These are phyloP conservation scores for Biston betularia DNA, from an alignment of 2,888 invertebrate species.

Conservation along the genomic window DNA sequence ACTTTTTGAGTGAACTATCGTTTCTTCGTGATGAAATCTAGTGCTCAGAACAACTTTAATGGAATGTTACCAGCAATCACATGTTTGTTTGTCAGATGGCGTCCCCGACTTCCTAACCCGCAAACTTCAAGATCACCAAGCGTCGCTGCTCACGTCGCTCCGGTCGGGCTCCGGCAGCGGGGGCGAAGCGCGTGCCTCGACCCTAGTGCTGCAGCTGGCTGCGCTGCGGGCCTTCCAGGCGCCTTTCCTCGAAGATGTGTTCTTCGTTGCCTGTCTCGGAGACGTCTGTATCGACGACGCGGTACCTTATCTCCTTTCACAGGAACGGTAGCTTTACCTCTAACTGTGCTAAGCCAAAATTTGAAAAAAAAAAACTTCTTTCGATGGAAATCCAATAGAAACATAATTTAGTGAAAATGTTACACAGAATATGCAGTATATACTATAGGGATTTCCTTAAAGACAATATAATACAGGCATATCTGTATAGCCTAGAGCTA, in stretches of 20 bases:
- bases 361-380: too few relatives aligned
- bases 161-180: constrained; percentile 52
- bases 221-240: constrained; percentile 91
- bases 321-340: constrained; percentile 19
- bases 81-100: constrained; percentile 67
- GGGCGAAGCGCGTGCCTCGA: constrained; percentile 82
- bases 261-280: constrained; percentile 96
- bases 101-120: constrained; percentile 78
- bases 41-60: background rate
- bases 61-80: background rate
- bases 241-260: constrained; percentile 94
- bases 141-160: constrained; percentile 80
- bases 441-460: too few relatives aligned
- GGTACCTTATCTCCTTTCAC: constrained; percentile 94
- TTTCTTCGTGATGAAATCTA: too few relatives aligned
- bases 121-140: constrained; percentile 82
- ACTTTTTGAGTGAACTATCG: too few relatives aligned
- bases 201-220: constrained; percentile 89
- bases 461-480: too few relatives aligned
- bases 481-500: too few relatives aligned
- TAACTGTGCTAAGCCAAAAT: background rate
- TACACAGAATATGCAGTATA: too few relatives aligned
- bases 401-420: too few relatives aligned
- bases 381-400: too few relatives aligned
- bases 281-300: constrained; percentile 98